These are phyloP conservation scores for Apodemus sylvaticus DNA, from an alignment of 2,113 vertebrate species.

Conservation along the genomic window DNA sequence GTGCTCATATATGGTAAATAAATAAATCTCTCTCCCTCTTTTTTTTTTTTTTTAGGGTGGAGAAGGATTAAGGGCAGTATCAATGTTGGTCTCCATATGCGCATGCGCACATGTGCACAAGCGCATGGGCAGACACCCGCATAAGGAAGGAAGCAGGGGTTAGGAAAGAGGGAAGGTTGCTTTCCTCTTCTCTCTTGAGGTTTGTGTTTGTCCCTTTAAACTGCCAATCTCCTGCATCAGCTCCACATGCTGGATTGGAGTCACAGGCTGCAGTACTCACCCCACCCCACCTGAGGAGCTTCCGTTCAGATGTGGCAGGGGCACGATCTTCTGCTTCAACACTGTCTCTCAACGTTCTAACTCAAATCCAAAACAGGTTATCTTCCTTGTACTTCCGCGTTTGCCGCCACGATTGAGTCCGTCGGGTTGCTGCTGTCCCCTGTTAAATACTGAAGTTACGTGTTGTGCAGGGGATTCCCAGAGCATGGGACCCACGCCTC, in stretches of 20 bases:
- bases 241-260: too few relatives aligned
- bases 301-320: not conserved
- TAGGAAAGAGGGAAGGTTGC: not conserved
- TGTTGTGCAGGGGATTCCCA: not conserved
- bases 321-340: not conserved
- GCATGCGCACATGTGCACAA: not conserved
- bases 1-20: too few relatives aligned
- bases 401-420: not conserved
- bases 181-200: not conserved
- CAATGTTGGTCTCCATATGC: not conserved
- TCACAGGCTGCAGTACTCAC: not conserved
- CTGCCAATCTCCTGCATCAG: not conserved
- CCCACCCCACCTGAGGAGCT: not conserved
- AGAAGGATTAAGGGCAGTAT: not conserved
- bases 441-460: not conserved
- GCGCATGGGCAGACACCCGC: too few relatives aligned
- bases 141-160: not conserved
- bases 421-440: not conserved
- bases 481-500: not conserved
- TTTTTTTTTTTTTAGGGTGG: not conserved
- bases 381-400: not conserved
- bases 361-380: not conserved
- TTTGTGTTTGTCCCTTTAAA: not conserved
- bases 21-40: too few relatives aligned
- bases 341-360: not conserved